Evolutionary conservation across 2,888 invertebrate genomes (phyloP).

Genomic region (Parasteatoda lunata): DNA sequence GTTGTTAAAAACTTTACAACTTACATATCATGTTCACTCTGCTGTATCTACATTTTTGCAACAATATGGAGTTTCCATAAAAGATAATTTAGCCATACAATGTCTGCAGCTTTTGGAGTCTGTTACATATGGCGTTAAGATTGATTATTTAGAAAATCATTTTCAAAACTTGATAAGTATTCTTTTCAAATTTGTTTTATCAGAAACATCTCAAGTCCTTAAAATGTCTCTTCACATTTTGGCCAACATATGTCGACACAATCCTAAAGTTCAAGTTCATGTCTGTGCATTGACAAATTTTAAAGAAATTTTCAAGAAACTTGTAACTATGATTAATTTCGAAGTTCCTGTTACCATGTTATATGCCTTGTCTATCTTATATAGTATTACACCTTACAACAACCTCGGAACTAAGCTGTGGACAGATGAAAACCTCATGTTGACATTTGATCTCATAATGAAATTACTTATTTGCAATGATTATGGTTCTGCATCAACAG

Average conservation of each 20-base stretch:
- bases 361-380: slow-evolving; percentile 48
- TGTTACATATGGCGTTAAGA: slow-evolving; percentile 47
- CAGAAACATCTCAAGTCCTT: slow-evolving; percentile 21
- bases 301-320: slow-evolving; percentile 44
- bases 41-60: slow-evolving; percentile 54
- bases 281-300: slow-evolving; percentile 29
- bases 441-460: slow-evolving; percentile 47
- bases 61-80: slow-evolving; percentile 35
- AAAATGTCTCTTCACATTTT: slow-evolving; percentile 46
- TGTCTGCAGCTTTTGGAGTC: slow-evolving; percentile 41
- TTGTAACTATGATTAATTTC: slow-evolving; percentile 27
- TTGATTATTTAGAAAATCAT: slow-evolving; percentile 61
- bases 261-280: slow-evolving; percentile 40
- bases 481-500: slow-evolving; percentile 33
- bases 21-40: slow-evolving; percentile 55
- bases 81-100: slow-evolving; percentile 42
- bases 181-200: slow-evolving; percentile 29
- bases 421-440: slow-evolving; percentile 56
- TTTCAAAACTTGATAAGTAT: slow-evolving; percentile 49
- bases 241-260: slow-evolving; percentile 40
- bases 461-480: slow-evolving; percentile 43
- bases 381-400: slow-evolving; percentile 36
- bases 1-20: slow-evolving; percentile 38
- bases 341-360: slow-evolving; percentile 28
- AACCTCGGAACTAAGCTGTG: slow-evolving; percentile 30